Conservation (phyloP, 64 coral and sea anemone species). For the Trachythela sp. region DNA sequence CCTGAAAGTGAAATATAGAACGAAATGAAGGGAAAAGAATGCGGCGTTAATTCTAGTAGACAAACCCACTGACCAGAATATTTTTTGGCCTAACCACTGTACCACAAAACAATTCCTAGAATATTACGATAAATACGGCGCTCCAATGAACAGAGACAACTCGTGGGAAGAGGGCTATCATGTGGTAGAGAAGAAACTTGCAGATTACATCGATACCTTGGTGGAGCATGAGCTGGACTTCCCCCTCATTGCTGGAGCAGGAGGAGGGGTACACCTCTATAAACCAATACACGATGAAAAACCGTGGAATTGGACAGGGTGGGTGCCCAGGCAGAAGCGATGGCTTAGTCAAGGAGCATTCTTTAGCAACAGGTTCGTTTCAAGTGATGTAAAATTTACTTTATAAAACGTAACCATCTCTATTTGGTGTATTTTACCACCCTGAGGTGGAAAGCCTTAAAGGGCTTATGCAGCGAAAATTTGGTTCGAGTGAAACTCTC, state of each 20-base stretch:
- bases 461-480: too few species aligned
- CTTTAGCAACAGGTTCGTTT: not conserved
- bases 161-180: constrained; percentile 8
- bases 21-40: too few species aligned
- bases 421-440: too few species aligned
- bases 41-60: too few species aligned
- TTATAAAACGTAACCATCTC: too few species aligned
- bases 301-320: constrained; percentile 12
- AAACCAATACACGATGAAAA: not conserved
- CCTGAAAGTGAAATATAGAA: too few species aligned
- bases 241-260: not conserved
- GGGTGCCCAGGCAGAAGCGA: not conserved
- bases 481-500: too few species aligned
- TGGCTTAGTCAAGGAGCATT: not conserved
- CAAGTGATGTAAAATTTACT: too few species aligned
- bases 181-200: not conserved
- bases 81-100: too few species aligned
- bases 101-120: too few species aligned
- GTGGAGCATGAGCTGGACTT: not conserved
- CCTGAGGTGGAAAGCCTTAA: too few species aligned
- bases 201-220: not conserved
- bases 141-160: not conserved
- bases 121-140: constrained; percentile 7
- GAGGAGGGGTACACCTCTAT: not conserved
- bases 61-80: too few species aligned